These are phyloP conservation scores for Lochmaea capreae DNA, from an alignment of 2,888 invertebrate species.

Conservation along the genomic window DNA sequence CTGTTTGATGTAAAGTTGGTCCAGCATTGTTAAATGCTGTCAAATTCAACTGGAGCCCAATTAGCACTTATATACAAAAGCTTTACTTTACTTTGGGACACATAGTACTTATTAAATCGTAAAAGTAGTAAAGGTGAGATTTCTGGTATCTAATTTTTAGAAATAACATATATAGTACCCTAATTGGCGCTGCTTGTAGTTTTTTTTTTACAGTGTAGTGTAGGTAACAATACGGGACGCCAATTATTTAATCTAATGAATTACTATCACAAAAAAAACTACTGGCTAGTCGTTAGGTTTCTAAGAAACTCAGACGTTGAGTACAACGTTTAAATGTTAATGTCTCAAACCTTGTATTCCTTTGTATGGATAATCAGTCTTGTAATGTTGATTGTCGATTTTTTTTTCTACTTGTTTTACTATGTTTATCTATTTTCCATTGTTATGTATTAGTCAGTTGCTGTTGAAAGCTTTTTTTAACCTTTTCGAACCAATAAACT, in stretches of 20 bases:
- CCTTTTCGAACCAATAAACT: neutral
- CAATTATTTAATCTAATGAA: slow-evolving; percentile 30
- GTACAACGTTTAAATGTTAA: slow-evolving; percentile 16
- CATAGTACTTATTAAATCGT: too few species aligned
- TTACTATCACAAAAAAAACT: slow-evolving; percentile 18
- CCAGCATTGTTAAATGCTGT: too few species aligned
- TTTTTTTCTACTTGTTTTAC: neutral
- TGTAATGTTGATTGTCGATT: neutral
- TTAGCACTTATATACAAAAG: too few species aligned
- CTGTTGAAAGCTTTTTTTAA: neutral
- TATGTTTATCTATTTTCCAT: slow-evolving; percentile 1
- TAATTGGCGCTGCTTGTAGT: too few species aligned
- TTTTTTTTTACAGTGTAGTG: neutral
- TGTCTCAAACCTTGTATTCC: slow-evolving; percentile 4
- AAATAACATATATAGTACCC: too few species aligned
- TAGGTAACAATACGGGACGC: slow-evolving; percentile 14
- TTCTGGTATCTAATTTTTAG: too few species aligned
- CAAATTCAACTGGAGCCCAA: too few species aligned
- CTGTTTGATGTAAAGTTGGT: too few species aligned
- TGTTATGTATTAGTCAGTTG: neutral
- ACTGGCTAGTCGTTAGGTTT: slow-evolving; percentile 13
- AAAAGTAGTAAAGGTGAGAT: too few species aligned
- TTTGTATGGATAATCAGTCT: slow-evolving; percentile 16
- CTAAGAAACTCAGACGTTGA: slow-evolving; percentile 19
- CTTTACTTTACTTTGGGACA: too few species aligned